phyloP scores from a whole-genome alignment of 1,140 invertebrate species.

The Drosophila pseudoobscura region DNA sequence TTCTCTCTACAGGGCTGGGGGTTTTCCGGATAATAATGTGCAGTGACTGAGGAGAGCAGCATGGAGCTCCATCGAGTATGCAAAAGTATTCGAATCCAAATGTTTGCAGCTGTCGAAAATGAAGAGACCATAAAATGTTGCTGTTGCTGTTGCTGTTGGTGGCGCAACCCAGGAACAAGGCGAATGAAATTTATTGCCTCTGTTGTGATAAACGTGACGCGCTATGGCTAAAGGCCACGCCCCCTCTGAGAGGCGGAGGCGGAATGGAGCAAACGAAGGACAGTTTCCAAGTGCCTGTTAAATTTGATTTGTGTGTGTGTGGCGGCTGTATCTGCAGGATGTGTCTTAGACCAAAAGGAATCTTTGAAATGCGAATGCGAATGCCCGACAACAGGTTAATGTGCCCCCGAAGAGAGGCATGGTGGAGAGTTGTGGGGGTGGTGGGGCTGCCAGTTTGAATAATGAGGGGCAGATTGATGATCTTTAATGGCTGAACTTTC shows the following conservation, averaged over 20 bases:
- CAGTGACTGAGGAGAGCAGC: conserved; percentile 33
- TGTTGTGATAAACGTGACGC: conserved; percentile 79
- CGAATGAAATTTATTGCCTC: conserved; percentile 72
- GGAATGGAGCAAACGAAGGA: conserved; percentile 19
- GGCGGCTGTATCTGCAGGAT: conserved; percentile 1
- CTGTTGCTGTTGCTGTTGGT: conserved; percentile 42
- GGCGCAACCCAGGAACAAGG: conserved; percentile 35
- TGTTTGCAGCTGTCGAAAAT: conserved; percentile 60
- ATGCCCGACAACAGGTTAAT: conserved; percentile 71
- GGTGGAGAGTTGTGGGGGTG: conserved; percentile 23
- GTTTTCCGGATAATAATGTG: conserved; percentile 61
- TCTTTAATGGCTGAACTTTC: conserved; percentile 40
- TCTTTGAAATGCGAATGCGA: conserved; percentile 11
- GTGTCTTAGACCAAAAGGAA: not conserved
- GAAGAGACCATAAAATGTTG: conserved; percentile 69
- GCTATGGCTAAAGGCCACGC: conserved; percentile 49
- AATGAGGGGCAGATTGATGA: conserved; percentile 50
- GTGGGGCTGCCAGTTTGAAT: conserved; percentile 39
- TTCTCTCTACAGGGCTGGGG: conserved; percentile 9
- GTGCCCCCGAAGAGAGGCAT: conserved; percentile 22
- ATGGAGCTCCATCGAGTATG: conserved; percentile 39
- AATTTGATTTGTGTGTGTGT: conserved; percentile 65
- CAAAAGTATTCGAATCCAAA: conserved; percentile 47
- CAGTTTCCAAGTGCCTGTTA: conserved; percentile 56
- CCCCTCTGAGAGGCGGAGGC: conserved; percentile 16